phyloP scores from a whole-genome alignment of 2,888 invertebrate species.

The Rotaria magnacalcarata region DNA sequence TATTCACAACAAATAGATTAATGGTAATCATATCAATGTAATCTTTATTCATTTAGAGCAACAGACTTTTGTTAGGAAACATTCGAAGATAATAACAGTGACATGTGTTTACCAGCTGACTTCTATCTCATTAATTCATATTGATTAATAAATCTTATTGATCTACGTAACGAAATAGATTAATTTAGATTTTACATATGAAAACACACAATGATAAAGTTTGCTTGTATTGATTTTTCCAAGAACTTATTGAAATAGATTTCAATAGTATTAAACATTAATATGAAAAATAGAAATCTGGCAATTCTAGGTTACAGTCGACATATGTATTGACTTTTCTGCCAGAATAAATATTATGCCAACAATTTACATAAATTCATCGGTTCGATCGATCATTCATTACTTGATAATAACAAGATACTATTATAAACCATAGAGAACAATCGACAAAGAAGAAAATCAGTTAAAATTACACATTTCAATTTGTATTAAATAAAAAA shows the following conservation, averaged over 20 bases:
- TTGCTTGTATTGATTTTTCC: no score
- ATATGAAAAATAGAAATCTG: no score
- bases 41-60: not conserved
- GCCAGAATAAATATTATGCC: not conserved
- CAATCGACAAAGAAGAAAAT: not conserved
- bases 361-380: not conserved
- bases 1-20: not conserved
- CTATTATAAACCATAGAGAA: not conserved
- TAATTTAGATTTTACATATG: not conserved
- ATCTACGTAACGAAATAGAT: not conserved
- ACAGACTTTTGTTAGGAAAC: not conserved
- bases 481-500: not conserved
- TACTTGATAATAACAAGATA: not conserved
- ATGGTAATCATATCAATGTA: not conserved
- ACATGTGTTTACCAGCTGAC: slow-evolving; percentile 16
- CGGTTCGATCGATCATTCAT: not conserved
- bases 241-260: no score
- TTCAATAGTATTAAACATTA: no score
- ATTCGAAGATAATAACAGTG: not conserved
- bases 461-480: not conserved
- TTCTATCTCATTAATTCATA: not conserved
- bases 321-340: not conserved
- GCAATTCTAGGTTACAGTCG: no score
- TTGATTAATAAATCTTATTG: not conserved
- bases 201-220: no score